Conservation (phyloP, 2,797 vertebrate species). For the Sebastes hopkinsi region DNA sequence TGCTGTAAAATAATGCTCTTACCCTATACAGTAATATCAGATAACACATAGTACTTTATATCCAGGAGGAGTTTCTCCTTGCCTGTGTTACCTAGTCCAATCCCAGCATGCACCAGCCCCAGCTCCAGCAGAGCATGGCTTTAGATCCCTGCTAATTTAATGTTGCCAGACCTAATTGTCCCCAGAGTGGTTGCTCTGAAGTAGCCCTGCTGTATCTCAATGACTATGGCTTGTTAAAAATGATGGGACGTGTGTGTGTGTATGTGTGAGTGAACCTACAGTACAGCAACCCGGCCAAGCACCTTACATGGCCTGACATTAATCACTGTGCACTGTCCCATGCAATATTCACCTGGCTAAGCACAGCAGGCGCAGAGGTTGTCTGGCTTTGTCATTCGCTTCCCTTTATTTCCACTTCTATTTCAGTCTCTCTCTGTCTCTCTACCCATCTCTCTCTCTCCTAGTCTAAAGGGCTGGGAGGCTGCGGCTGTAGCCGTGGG, state of each 20-base stretch:
- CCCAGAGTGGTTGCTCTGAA: constrained; percentile 64
- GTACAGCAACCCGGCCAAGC: constrained; percentile 35
- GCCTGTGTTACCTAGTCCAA: constrained; percentile 23
- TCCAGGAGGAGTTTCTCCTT: constrained; percentile 29
- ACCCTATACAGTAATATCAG: constrained; percentile 1
- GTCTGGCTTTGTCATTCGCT: constrained; percentile 50
- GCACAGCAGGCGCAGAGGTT: constrained; percentile 59
- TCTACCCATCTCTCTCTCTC: constrained; percentile 10
- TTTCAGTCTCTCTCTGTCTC: constrained; percentile 32
- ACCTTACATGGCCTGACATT: constrained; percentile 74
- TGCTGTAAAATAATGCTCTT: constrained; percentile 21
- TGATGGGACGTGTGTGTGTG: constrained; percentile 45
- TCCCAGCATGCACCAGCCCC: constrained; percentile 46
- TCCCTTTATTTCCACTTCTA: constrained; percentile 53
- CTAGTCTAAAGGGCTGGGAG: constrained; percentile 8
- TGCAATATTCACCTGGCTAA: constrained; percentile 75
- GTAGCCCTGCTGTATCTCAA: constrained; percentile 61
- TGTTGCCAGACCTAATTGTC: constrained; percentile 72
- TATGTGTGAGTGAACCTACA: constrained; percentile 25
- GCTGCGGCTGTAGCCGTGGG: constrained; percentile 3
- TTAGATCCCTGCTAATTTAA: constrained; percentile 73
- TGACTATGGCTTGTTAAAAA: constrained; percentile 60
- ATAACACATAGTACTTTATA: neutral
- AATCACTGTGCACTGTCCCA: constrained; percentile 72
- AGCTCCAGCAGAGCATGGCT: constrained; percentile 58